Evolutionary conservation across 2,888 invertebrate species (phyloP).

Genomic region (Neoaliturus tenellus): DNA sequence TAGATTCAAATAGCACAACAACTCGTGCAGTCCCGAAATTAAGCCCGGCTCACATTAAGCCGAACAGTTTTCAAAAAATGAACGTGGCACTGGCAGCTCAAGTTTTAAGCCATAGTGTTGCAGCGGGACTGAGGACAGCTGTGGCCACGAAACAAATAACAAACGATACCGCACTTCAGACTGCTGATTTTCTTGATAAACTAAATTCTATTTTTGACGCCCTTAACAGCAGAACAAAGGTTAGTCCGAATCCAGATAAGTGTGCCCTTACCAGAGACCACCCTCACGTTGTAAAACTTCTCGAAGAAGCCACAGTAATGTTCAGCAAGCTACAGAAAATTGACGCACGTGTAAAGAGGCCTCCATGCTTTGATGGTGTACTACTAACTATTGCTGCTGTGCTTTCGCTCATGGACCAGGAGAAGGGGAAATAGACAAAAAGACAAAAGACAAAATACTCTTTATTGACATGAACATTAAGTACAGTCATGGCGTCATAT

Average conservation of each 20-base stretch:
- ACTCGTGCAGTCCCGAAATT: conserved; percentile 64
- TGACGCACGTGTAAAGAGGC: conserved; percentile 57
- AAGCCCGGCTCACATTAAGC: conserved; percentile 63
- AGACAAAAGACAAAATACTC: too few relatives aligned
- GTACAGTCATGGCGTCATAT: too few relatives aligned
- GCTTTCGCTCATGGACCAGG: conserved; percentile 59
- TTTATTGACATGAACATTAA: too few relatives aligned
- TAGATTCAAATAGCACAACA: conserved; percentile 58
- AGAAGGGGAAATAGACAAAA: not conserved
- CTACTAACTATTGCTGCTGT: conserved; percentile 64
- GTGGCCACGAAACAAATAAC: conserved; percentile 59
- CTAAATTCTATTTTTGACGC: conserved; percentile 65
- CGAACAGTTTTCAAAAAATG: conserved; percentile 65
- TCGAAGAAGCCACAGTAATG: conserved; percentile 40
- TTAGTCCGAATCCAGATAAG: conserved; percentile 60
- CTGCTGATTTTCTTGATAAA: conserved; percentile 64
- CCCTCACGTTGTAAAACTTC: conserved; percentile 54
- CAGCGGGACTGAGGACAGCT: conserved; percentile 63
- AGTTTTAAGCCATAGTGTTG: conserved; percentile 65
- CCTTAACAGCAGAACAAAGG: conserved; percentile 61
- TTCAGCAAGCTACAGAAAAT: conserved; percentile 54
- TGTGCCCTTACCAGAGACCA: conserved; percentile 54
- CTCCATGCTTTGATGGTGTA: conserved; percentile 66
- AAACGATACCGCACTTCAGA: conserved; percentile 56
- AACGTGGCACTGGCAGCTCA: conserved; percentile 65